Base-by-base conservation (phyloP, 2,888 invertebrate genomes). In the Napeogenes sylphis region DNA sequence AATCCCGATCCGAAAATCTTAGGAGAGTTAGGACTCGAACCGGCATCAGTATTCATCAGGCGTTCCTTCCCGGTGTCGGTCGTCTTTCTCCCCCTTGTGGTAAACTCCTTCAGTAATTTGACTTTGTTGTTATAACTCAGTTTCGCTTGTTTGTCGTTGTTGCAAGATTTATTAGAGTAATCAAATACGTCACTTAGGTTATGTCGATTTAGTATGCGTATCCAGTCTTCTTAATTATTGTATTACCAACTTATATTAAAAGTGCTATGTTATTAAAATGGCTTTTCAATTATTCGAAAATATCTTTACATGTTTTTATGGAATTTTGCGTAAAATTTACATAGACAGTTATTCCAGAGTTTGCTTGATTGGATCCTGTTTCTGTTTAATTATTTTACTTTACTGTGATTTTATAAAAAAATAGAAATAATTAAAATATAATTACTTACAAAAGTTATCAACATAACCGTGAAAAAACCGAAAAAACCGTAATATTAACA, bases 61-160 rank as follows among this genome's bases (percentile, higher is more conserved):
- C 83, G 88, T 80, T 38, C 77, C 81, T 84, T 80, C 87, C 85
- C 88, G 88, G 85, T 87, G 82, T 84, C 80, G 75, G 70, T 71
- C 69, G 68, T 70, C 65, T 68, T 74, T 79, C 73, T 72, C 78
- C 78, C 76, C 79, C 75, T 76, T 81, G 87, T 81, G 90, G 89
- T 85, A 84, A 88, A 89, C 88, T 90, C 87, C 87, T 87, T 87
- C 81, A 80, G 87, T 89, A 90, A 90, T 90, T 90, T 87, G 88
- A 90, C 89, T 90, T 90, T 87, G 89, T 90, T 90, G 88, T 90
- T 90, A 84, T 90, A 90, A 90, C 86, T 90, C 83, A 88, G 90
- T 90, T 90, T 85, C 81, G 83, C 84, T 82, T 86, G 84, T 88
- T 88, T 88, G 89, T 89, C 86, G 84, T 75, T 79, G 84, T 79